phyloP scores from a whole-genome alignment of 2,888 invertebrate genomes.

The Dasypogon diadema region DNA sequence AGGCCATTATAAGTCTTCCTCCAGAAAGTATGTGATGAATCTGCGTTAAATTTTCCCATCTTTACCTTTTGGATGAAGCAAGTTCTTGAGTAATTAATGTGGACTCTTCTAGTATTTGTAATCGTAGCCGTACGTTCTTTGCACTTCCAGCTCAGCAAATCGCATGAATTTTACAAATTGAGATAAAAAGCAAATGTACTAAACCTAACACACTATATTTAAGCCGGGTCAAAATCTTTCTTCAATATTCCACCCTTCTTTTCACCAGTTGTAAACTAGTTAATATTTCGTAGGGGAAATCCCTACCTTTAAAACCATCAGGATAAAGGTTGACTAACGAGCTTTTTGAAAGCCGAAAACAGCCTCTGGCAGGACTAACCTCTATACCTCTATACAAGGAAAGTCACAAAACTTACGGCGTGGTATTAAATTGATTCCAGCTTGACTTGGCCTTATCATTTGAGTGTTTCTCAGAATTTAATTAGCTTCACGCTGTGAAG shows the following conservation, averaged over 20 bases:
- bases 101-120: neutral
- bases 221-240: no score
- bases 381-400: neutral
- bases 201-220: no score
- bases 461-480: slow-evolving; percentile 25
- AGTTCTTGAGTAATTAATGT: slow-evolving; percentile 34
- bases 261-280: neutral
- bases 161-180: no score
- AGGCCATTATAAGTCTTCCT: neutral
- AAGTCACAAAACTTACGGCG: slow-evolving; percentile 11
- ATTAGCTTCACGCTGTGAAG: slow-evolving; percentile 24
- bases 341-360: slow-evolving; percentile 8
- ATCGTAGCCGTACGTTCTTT: no score
- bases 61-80: neutral
- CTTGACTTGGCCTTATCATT: slow-evolving; percentile 26
- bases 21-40: slow-evolving; percentile 1
- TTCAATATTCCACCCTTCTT: no score
- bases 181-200: no score
- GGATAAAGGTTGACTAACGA: slow-evolving; percentile 14
- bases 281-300: slow-evolving; percentile 2
- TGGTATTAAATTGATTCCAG: slow-evolving; percentile 2
- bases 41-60: neutral
- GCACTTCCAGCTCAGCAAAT: no score
- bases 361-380: neutral
- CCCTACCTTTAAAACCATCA: no score